A percentile compares a stretch with the other conserved stretches of the same genome.
phyloP scores from a whole-genome alignment of 2,888 invertebrate species.

The Rhopalosiphum nymphaeae region DNA sequence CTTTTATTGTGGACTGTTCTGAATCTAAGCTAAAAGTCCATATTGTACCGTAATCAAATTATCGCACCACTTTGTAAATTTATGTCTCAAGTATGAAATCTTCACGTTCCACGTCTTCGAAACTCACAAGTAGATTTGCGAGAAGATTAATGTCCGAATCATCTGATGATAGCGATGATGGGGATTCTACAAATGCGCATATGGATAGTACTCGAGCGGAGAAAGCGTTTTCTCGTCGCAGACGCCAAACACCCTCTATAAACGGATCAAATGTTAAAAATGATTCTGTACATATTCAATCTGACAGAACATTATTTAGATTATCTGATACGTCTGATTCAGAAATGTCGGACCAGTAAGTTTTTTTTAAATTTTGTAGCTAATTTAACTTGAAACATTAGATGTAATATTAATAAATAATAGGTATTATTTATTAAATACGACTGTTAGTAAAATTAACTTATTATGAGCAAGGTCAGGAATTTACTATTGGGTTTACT shows the following conservation, averaged over 20 bases:
- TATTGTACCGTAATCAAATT: neutral
- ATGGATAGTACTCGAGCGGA: constrained; percentile 58
- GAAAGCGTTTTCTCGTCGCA: constrained; percentile 42
- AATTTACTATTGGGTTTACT: neutral
- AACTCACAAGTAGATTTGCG: constrained; percentile 26
- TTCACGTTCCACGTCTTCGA: constrained; percentile 26
- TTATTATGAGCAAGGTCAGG: neutral
- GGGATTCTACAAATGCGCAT: neutral
- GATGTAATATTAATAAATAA: neutral
- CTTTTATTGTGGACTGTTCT: neutral
- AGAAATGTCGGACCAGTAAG: neutral
- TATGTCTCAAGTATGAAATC: constrained; percentile 35
- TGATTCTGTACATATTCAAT: neutral
- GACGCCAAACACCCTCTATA: neutral
- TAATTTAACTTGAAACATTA: neutral
- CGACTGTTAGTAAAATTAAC: neutral
- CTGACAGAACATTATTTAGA: constrained; percentile 40
- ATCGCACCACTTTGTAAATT: neutral
- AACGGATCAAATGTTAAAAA: neutral
- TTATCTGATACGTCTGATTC: constrained; percentile 26
- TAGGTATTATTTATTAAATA: neutral
- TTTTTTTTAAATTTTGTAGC: neutral
- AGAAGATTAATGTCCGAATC: constrained; percentile 26
- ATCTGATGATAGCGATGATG: constrained; percentile 26
- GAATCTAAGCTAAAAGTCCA: neutral